phyloP scores from a whole-genome alignment of 1,140 invertebrate genomes.

The Thrips palmi region DNA sequence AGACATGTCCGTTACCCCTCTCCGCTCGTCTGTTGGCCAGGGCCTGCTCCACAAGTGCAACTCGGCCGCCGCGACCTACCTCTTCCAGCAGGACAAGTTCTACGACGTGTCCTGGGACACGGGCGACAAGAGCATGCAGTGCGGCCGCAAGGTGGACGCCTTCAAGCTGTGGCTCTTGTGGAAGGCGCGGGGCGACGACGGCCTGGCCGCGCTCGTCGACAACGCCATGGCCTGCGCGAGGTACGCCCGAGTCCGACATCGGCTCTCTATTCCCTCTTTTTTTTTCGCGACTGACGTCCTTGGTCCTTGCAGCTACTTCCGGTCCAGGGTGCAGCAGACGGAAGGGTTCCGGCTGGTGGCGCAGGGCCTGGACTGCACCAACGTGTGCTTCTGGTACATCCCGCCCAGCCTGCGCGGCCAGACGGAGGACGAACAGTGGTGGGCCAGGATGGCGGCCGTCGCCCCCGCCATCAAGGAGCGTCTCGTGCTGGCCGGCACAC shows the following conservation, averaged over 20 bases:
- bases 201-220: slow-evolving; percentile 37
- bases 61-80: slow-evolving; percentile 57
- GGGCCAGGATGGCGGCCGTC: slow-evolving; percentile 45
- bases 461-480: slow-evolving; percentile 68
- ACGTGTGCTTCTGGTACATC: slow-evolving; percentile 87
- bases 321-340: slow-evolving; percentile 24
- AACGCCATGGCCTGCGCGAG: slow-evolving; percentile 37
- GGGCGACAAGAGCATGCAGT: slow-evolving; percentile 86
- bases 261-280: background rate
- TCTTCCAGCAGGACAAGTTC: slow-evolving; percentile 86
- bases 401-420: slow-evolving; percentile 47
- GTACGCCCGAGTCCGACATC: slow-evolving; percentile 14
- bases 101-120: slow-evolving; percentile 81
- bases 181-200: slow-evolving; percentile 48
- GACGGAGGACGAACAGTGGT: slow-evolving; percentile 44
- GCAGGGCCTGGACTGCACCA: slow-evolving; percentile 47
- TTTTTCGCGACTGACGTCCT: background rate
- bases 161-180: slow-evolving; percentile 91
- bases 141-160: slow-evolving; percentile 80
- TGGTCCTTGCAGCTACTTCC: slow-evolving; percentile 26
- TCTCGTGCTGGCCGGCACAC: slow-evolving; percentile 50
- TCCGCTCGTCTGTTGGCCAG: slow-evolving; percentile 16
- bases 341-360: slow-evolving; percentile 41
- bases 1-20: too few relatives aligned
- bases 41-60: slow-evolving; percentile 52